These are phyloP conservation scores for Cryptoleucopteryx plumbea DNA, from an alignment of 2,113 vertebrate species.

Conservation along the genomic window DNA sequence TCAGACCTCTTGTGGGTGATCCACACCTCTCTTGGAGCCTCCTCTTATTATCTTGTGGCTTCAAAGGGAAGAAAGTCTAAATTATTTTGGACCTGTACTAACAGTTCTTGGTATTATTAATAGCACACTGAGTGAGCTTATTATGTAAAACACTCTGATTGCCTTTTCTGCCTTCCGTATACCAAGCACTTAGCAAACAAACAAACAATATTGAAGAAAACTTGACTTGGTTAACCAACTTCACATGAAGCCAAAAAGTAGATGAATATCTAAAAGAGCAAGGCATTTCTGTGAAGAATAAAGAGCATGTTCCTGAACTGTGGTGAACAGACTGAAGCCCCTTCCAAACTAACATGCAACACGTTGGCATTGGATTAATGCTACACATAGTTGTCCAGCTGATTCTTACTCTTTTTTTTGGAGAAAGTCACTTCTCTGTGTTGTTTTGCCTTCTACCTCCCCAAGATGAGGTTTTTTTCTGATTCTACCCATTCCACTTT, in stretches of 20 bases:
- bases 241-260: neutral
- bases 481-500: neutral
- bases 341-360: neutral
- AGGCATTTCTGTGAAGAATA: neutral
- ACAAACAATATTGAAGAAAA: neutral
- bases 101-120: conserved; percentile 31
- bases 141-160: neutral
- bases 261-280: neutral
- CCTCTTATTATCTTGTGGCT: conserved; percentile 67
- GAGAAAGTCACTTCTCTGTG: neutral
- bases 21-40: conserved; percentile 69
- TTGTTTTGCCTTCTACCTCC: neutral
- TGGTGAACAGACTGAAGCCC: neutral
- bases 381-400: neutral
- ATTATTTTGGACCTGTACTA: conserved; percentile 43
- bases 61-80: conserved; percentile 59
- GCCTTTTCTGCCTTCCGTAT: neutral
- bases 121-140: neutral
- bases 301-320: neutral
- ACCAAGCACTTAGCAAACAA: neutral
- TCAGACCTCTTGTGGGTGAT: conserved; percentile 69
- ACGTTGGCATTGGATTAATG: neutral
- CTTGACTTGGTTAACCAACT: neutral
- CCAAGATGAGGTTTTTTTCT: neutral
- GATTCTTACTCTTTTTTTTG: neutral